Evolutionary conservation across 2,113 vertebrate genomes (phyloP).

Genomic region (Thalassoma bifasciatum): DNA sequence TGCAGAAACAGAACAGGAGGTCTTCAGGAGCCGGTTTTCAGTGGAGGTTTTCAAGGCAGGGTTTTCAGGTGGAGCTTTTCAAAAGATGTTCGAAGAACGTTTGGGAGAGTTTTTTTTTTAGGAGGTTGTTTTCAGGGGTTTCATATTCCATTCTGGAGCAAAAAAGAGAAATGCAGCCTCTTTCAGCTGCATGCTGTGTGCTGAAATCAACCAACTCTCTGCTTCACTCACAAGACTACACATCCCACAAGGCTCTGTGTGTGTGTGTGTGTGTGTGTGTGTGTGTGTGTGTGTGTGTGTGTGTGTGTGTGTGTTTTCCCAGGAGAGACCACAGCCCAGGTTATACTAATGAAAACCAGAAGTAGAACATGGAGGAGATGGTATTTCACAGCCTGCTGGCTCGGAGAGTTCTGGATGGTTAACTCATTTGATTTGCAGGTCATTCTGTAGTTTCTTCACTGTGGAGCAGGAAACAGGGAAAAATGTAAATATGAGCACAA

Average conservation of each 20-base stretch:
- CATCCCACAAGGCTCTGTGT: conserved; percentile 60
- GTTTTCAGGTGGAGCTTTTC: too few relatives aligned
- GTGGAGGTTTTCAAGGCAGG: too few relatives aligned
- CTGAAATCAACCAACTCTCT: conserved; percentile 59
- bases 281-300: neutral
- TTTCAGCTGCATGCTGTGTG: conserved; percentile 57
- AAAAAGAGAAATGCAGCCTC: conserved; percentile 58
- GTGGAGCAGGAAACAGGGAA: too few relatives aligned
- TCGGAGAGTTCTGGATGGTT: conserved; percentile 14
- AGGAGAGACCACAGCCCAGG: conserved; percentile 34
- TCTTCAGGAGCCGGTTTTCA: too few relatives aligned
- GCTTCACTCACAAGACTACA: conserved; percentile 60
- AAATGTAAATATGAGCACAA: too few relatives aligned
- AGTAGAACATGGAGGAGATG: conserved; percentile 37
- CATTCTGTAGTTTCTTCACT: neutral
- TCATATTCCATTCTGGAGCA: conserved; percentile 58
- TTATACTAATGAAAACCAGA: conserved; percentile 39
- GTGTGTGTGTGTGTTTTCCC: neutral
- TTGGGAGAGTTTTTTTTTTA: too few relatives aligned
- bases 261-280: conserved; percentile 5
- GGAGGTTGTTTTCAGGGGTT: conserved; percentile 26
- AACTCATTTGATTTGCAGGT: neutral
- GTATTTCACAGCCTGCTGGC: conserved; percentile 20
- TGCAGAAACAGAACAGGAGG: conserved; percentile 28
- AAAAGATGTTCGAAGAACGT: too few relatives aligned